A percentile compares a stretch with the other conserved stretches of the same genome.
Evolutionary conservation across 2,113 vertebrate genomes (phyloP).

Genomic region (Hippopotamus amphibius): DNA sequence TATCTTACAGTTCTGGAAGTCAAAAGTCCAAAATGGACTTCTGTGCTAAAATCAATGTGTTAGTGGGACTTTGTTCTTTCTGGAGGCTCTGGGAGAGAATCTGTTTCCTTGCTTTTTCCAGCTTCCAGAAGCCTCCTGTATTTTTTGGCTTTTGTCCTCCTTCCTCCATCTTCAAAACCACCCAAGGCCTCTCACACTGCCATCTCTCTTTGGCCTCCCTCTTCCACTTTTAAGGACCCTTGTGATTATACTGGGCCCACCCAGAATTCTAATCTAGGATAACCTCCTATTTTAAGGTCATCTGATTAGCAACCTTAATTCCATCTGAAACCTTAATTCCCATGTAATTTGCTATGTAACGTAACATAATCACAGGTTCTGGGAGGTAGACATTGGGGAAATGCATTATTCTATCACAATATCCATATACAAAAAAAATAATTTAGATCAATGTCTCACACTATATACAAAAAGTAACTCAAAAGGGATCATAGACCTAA

Average conservation of each 20-base stretch:
- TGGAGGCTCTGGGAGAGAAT: neutral
- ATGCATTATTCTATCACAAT: neutral
- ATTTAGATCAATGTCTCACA: neutral
- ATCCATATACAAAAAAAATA: neutral
- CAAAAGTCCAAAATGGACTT: neutral
- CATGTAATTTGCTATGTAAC: neutral
- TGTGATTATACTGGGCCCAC: neutral
- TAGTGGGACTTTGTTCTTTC: neutral
- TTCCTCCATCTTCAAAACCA: neutral
- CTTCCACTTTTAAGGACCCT: neutral
- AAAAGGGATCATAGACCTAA: neutral
- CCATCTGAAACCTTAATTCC: constrained; percentile 16
- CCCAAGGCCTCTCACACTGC: neutral
- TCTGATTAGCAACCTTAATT: constrained; percentile 38
- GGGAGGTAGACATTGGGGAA: neutral
- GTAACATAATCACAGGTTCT: constrained; percentile 18
- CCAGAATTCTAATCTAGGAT: constrained; percentile 36
- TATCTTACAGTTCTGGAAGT: neutral
- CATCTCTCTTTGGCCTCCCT: neutral
- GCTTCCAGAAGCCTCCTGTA: neutral
- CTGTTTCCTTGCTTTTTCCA: neutral
- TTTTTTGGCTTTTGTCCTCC: neutral
- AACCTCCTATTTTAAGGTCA: constrained; percentile 17
- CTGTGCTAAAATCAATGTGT: neutral
- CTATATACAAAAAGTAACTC: constrained; percentile 24